Evolutionary conservation across 2,113 vertebrate species (phyloP), one percentile per base, ranked within the genome.

Genomic region (Felis chaus): DNA sequence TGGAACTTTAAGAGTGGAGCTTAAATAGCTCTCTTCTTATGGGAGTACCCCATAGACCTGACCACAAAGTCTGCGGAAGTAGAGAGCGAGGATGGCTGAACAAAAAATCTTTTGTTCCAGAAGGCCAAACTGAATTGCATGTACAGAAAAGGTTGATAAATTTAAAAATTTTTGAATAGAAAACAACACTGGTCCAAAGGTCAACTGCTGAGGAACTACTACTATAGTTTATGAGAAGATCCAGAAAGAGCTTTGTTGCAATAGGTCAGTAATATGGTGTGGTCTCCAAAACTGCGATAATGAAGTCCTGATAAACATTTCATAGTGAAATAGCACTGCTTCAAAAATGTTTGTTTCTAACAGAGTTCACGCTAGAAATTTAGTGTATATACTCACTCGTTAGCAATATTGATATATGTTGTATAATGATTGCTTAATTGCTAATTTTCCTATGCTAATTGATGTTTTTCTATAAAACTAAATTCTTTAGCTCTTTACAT

Each of bases 381-480:
- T 92, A 89, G 83, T 92, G 36, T 97, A 96, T 85, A 63, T 94
- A 53, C 89, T 94, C 41, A 85, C 97, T 98, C 19, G 31, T 97
- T 98, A 98, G 96, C 96, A 93, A 97, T 97, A 98, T 95, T 97
- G 98, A 98, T 98, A 96, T 95, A 96, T 96, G 89, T 94, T 97
- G 94, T 94, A 45, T 97, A 97, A 97, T 96, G 97, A 95, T 97
- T 98, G 96, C 97, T 97, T 98, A 97, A 98, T 98, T 98, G 97
- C 97, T 98, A 95, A 97, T 97, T 97, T 98, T 97, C 97, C n/a
- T 97, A 93, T 92, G 97, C 90, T 98, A 98, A 98, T 97, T 98
- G 96, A 96, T 98, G 97, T 97, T 97, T 98, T 97, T 98, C 98
- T 98, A 91, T 96, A 98, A 98, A 98, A 98, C 95, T 93, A 97